phyloP scores from a whole-genome alignment of 2,797 vertebrate genomes.

The Rhinichthys osculus region DNA sequence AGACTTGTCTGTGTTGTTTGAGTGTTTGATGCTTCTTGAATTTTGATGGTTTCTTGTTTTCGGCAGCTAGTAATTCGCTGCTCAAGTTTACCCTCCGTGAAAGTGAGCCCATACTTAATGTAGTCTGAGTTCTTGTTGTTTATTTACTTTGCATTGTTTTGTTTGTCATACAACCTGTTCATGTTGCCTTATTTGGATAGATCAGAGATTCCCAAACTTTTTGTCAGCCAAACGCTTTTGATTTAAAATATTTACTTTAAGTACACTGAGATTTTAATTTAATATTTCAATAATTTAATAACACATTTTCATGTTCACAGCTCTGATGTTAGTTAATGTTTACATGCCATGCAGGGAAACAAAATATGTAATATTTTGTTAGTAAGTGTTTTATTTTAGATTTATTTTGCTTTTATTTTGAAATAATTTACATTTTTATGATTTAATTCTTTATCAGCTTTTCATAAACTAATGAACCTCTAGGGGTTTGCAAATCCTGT shows the following conservation, averaged over 20 bases:
- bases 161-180: background rate
- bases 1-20: background rate
- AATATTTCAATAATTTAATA: background rate
- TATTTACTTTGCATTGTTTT: background rate
- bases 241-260: background rate
- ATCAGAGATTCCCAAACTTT: background rate
- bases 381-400: background rate
- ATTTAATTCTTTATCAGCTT: background rate
- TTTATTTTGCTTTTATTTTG: background rate
- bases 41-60: background rate
- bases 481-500: background rate
- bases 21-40: background rate
- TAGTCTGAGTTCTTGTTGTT: background rate
- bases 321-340: background rate
- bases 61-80: background rate
- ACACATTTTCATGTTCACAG: background rate
- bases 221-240: background rate
- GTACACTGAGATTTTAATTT: background rate
- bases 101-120: background rate
- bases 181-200: background rate
- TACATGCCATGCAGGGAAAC: background rate
- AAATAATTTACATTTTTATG: background rate
- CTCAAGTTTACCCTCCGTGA: background rate
- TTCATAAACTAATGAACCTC: background rate
- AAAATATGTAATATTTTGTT: background rate